Evolutionary conservation across 2,888 invertebrate species (phyloP).

Genomic region (Argyra leucocephala): DNA sequence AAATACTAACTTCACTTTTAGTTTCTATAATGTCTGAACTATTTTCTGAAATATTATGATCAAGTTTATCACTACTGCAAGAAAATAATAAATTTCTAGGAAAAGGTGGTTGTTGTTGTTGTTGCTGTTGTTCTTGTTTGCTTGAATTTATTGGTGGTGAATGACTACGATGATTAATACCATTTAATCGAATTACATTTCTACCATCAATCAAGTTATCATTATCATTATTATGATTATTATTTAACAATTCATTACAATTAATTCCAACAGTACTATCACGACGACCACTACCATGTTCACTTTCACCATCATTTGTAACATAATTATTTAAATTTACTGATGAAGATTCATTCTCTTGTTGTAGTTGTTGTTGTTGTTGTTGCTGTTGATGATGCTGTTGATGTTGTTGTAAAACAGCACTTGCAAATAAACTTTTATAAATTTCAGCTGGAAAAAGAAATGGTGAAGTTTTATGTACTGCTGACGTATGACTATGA

Average conservation of each 20-base stretch:
- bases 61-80: conserved; percentile 28
- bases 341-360: conserved; percentile 15
- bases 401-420: conserved; percentile 49
- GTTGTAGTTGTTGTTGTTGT: conserved; percentile 17
- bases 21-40: conserved; percentile 16
- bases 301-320: conserved; percentile 17
- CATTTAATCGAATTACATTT: background rate
- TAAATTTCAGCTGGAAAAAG: conserved; percentile 68
- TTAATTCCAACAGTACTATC: no score
- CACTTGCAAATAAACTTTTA: conserved; percentile 66
- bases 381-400: conserved; percentile 30
- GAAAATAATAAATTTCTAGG: conserved; percentile 50
- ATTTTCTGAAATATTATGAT: conserved; percentile 21
- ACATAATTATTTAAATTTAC: background rate
- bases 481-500: background rate
- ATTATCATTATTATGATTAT: conserved; percentile 9
- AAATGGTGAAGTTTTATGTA: conserved; percentile 44
- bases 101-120: conserved; percentile 27
- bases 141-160: conserved; percentile 9
- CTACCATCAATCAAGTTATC: background rate
- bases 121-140: conserved; percentile 9
- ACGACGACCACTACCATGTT: no score
- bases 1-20: conserved; percentile 18
- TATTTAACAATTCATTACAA: conserved; percentile 13
- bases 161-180: background rate